Percentiles rank a stretch among this genome's conserved stretches.
Evolutionary conservation across 2,113 vertebrate species (phyloP).

Genomic region (Microtus richardsoni): DNA sequence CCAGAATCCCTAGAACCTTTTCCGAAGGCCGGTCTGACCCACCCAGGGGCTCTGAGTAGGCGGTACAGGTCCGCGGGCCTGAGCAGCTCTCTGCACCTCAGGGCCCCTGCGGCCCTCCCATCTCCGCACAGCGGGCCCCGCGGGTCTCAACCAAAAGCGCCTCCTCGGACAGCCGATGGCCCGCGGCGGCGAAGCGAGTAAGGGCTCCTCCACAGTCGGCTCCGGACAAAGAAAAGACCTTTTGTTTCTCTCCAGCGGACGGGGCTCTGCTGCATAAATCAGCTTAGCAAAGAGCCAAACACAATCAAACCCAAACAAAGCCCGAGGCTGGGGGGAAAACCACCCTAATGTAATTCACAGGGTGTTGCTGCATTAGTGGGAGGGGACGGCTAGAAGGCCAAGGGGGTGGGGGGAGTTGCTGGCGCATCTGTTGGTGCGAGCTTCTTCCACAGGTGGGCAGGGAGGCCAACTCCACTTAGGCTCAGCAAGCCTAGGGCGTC

Average conservation of each 20-base stretch:
- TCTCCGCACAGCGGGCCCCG: constrained; percentile 13
- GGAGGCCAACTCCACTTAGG: constrained; percentile 26
- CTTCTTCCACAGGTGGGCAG: constrained; percentile 80
- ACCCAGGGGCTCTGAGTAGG: constrained; percentile 29
- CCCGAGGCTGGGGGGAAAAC: constrained; percentile 66
- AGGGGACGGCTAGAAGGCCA: constrained; percentile 67
- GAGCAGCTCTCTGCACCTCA: constrained; percentile 76
- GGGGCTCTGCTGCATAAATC: constrained; percentile 81
- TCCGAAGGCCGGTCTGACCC: constrained; percentile 41
- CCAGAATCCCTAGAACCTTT: constrained; percentile 41
- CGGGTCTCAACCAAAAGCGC: constrained; percentile 8
- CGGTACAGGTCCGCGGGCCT: constrained; percentile 56
- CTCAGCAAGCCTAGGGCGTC: constrained; percentile 12
- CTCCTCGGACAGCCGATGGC: constrained; percentile 63
- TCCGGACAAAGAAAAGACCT: constrained; percentile 82
- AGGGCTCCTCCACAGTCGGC: constrained; percentile 53
- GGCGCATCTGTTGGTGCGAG: constrained; percentile 58
- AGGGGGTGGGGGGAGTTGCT: constrained; percentile 17
- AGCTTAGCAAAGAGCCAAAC: constrained; percentile 79
- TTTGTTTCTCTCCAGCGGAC: constrained; percentile 78
- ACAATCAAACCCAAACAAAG: constrained; percentile 80
- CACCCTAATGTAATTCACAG: constrained; percentile 77
- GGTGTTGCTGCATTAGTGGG: constrained; percentile 75
- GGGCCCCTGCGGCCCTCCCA: constrained; percentile 73
- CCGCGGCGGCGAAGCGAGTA: constrained; percentile 46